Conservation (phyloP, 92 coral and sea anemone species). For the Meandrina meandrites region DNA sequence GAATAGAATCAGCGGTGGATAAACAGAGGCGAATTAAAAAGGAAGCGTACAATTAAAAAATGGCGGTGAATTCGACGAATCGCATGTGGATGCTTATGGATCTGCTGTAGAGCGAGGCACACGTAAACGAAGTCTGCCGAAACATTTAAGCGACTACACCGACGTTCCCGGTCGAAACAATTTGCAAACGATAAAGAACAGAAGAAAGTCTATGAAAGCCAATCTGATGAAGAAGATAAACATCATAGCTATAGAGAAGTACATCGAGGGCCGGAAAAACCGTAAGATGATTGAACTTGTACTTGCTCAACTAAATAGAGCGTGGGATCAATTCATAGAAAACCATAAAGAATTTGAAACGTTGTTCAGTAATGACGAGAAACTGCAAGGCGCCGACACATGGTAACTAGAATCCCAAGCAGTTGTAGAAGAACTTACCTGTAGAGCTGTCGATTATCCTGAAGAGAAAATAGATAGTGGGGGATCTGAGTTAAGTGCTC, state of each 20-base stretch:
- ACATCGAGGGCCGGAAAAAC: too few species aligned
- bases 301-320: too few species aligned
- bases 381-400: not conserved
- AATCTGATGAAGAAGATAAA: too few species aligned
- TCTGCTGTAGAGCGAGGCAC: not conserved
- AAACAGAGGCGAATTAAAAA: too few species aligned
- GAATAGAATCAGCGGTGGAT: not conserved
- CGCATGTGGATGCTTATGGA: not conserved
- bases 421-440: not conserved
- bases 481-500: not conserved
- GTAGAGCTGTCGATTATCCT: not conserved
- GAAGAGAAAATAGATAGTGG: not conserved
- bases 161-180: conserved; percentile 24
- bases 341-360: too few species aligned
- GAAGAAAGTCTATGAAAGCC: not conserved
- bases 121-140: too few species aligned
- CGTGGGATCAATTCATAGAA: too few species aligned
- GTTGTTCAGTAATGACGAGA: too few species aligned
- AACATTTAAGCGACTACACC: not conserved
- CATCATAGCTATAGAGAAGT: too few species aligned
- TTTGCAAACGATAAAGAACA: conserved; percentile 11
- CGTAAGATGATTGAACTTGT: too few species aligned
- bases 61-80: not conserved
- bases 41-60: not conserved
- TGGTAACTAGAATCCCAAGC: conserved; percentile 2